phyloP scores from a whole-genome alignment of 2,797 vertebrate species.

The Eulemur albifrons region DNA sequence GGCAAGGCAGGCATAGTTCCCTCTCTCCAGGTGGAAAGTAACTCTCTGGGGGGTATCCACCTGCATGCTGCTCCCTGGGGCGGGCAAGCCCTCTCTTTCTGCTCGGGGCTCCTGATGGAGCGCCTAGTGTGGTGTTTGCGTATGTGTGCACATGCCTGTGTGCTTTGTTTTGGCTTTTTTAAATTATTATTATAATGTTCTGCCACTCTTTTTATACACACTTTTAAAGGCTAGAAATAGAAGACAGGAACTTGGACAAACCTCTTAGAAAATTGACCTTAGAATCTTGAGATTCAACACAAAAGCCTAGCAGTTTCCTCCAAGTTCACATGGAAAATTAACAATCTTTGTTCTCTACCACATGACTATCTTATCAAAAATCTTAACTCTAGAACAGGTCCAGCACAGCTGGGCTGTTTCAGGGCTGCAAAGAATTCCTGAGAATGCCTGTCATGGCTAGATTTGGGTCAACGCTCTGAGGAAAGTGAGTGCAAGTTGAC shows the following conservation, averaged over 20 bases:
- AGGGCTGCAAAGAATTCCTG: background rate
- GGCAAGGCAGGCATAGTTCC: background rate
- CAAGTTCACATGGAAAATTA: background rate
- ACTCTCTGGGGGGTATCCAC: background rate
- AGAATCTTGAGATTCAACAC: background rate
- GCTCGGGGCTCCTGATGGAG: background rate
- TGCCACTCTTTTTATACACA: background rate
- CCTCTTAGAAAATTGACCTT: background rate
- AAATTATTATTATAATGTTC: background rate
- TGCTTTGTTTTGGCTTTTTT: background rate
- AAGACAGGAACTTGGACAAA: background rate
- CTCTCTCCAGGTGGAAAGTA: background rate
- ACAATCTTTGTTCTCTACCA: slow-evolving; percentile 1
- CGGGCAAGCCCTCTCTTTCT: background rate
- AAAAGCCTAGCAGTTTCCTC: background rate
- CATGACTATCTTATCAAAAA: slow-evolving; percentile 31
- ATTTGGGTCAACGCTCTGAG: background rate
- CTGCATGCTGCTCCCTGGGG: background rate
- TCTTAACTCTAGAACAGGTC: slow-evolving; percentile 10
- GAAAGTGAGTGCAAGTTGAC: background rate
- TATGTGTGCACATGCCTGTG: background rate
- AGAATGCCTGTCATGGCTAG: background rate
- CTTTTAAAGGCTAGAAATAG: background rate
- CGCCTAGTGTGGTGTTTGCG: background rate
- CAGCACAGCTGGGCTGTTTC: slow-evolving; percentile 36